Percentiles rank a stretch among this genome's conserved stretches.
These are phyloP conservation scores for Acomys russatus DNA, from an alignment of 2,797 vertebrate genomes.

Conservation along the genomic window DNA sequence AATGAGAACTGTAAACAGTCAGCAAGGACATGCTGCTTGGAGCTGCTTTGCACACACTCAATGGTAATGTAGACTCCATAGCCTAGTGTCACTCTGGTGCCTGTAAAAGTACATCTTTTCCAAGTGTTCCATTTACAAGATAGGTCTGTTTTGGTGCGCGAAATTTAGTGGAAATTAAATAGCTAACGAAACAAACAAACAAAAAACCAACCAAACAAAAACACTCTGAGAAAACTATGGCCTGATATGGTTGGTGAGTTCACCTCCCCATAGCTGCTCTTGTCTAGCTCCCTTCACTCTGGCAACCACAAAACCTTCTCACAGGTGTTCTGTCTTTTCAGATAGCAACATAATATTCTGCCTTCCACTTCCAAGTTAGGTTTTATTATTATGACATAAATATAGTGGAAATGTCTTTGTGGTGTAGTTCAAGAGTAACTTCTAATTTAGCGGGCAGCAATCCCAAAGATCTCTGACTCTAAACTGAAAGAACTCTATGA, in stretches of 20 bases:
- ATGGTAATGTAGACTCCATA: not conserved
- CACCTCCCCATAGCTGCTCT: rapidly evolving
- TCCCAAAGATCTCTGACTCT: not conserved
- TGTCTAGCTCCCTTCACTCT: no score
- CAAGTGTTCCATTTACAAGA: not conserved
- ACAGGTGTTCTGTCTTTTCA: not conserved
- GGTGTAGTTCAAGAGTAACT: conserved; percentile 15
- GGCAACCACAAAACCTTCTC: not conserved
- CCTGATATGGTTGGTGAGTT: not conserved
- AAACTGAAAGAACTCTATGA: not conserved
- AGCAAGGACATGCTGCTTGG: not conserved
- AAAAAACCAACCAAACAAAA: not conserved
- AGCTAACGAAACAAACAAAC: not conserved
- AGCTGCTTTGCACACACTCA: not conserved
- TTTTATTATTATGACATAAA: conserved; percentile 4
- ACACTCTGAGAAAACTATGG: not conserved
- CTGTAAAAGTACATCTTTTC: not conserved
- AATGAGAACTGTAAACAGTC: not conserved
- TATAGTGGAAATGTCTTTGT: not conserved
- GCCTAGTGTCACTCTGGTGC: not conserved
- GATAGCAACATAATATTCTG: not conserved
- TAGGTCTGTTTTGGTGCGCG: not conserved
- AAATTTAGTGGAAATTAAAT: not conserved
- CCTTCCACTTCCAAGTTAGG: conserved; percentile 23
- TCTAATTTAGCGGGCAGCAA: not conserved